Evolutionary conservation across 2,888 invertebrate genomes (phyloP).

Genomic region (Stratiomys singularior): DNA sequence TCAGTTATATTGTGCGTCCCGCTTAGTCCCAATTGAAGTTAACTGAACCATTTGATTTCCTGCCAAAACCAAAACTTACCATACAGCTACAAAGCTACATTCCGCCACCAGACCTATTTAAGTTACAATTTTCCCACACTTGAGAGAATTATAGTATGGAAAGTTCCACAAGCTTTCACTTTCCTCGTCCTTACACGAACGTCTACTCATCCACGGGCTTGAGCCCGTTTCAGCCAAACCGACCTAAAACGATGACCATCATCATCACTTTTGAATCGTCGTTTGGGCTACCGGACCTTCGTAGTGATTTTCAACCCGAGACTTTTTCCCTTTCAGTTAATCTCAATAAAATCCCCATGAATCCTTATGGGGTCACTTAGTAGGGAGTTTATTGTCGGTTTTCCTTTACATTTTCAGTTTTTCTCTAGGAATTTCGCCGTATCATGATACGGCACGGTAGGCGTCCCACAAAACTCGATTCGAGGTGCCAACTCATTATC

Average conservation of each 20-base stretch:
- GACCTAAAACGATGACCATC: slow-evolving; percentile 25
- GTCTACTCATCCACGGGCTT: background rate
- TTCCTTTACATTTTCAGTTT: background rate
- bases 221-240: background rate
- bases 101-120: background rate
- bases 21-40: slow-evolving; percentile 15
- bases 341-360: slow-evolving; percentile 43
- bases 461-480: background rate
- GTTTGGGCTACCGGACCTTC: background rate
- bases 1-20: slow-evolving; percentile 27
- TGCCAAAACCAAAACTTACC: background rate
- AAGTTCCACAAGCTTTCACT: background rate
- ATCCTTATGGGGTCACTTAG: slow-evolving; percentile 40
- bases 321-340: slow-evolving; percentile 37
- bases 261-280: slow-evolving; percentile 19
- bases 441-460: background rate
- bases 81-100: slow-evolving; percentile 3
- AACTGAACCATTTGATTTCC: slow-evolving; percentile 29
- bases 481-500: slow-evolving; percentile 35
- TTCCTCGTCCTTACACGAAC: background rate
- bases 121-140: background rate
- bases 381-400: slow-evolving; percentile 30
- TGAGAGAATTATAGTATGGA: background rate
- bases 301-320: background rate
- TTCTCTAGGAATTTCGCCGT: background rate